Conservation (phyloP, 2,797 vertebrate species). For the Phaenicophaeus curvirostris region DNA sequence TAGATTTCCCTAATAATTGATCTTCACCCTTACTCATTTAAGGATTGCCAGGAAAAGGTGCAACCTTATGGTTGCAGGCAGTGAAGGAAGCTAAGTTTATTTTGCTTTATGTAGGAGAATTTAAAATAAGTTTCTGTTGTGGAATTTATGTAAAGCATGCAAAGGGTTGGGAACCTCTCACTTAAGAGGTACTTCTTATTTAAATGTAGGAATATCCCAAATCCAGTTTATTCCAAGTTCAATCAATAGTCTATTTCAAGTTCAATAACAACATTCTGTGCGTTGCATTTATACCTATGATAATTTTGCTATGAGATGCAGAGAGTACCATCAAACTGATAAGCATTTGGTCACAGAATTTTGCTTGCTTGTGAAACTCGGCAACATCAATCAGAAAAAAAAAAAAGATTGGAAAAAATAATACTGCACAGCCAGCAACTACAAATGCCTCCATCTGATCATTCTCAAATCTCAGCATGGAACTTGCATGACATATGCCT, state of each 20-base stretch:
- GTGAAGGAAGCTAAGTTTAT: background rate
- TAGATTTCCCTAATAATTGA: background rate
- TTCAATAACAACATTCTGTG: background rate
- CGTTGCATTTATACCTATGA: background rate
- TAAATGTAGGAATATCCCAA: background rate
- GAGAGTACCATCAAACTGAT: background rate
- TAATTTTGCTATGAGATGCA: background rate
- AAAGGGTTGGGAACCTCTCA: background rate
- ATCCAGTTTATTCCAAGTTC: background rate
- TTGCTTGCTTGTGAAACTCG: background rate
- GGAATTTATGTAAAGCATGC: background rate
- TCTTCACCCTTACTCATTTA: background rate
- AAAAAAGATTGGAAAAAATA: background rate
- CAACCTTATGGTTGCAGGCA: background rate
- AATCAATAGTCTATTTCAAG: background rate
- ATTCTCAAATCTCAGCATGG: background rate
- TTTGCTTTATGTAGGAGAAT: background rate
- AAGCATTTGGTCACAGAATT: background rate
- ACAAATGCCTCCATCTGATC: background rate
- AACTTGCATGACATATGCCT: background rate
- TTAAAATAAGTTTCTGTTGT: background rate
- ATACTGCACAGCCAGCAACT: background rate
- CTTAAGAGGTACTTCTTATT: background rate
- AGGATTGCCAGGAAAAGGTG: background rate
- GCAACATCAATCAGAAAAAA: background rate